Conservation (phyloP, 2,797 vertebrate genomes). For the Hipposideros larvatus region DNA sequence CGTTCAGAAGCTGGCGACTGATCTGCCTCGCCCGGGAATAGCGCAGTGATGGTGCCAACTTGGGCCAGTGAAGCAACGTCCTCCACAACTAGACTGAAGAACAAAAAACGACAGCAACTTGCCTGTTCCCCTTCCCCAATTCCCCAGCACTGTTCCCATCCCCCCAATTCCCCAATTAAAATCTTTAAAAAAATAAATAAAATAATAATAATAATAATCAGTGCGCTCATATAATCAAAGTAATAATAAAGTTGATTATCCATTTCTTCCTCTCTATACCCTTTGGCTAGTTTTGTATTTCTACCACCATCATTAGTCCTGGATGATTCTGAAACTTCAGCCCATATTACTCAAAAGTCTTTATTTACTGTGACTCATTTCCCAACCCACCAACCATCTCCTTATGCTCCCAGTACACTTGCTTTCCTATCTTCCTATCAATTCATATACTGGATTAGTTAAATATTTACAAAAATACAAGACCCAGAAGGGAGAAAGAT, state of each 20-base stretch:
- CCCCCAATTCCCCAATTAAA: too few relatives aligned
- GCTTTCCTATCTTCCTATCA: neutral
- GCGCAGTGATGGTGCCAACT: too few relatives aligned
- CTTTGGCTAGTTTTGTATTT: neutral
- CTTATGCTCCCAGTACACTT: neutral
- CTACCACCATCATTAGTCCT: neutral
- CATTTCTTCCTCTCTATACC: neutral
- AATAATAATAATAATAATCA: neutral
- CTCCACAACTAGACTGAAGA: too few relatives aligned
- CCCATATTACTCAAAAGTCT: neutral
- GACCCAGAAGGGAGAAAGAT: neutral
- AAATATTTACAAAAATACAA: conserved; percentile 21
- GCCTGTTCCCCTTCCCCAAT: too few relatives aligned
- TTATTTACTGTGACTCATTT: neutral
- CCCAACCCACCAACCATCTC: neutral
- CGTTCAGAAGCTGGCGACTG: too few relatives aligned
- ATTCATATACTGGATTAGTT: neutral
- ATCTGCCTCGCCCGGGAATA: too few relatives aligned
- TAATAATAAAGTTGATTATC: neutral
- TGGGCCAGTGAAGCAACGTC: too few relatives aligned
- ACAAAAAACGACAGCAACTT: too few relatives aligned
- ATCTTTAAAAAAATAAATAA: too few relatives aligned
- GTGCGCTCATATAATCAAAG: neutral
- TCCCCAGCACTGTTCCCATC: too few relatives aligned
- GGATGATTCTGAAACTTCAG: conserved; percentile 5